These are phyloP conservation scores for Caenorhabditis zanzibari DNA, from an alignment of 2,888 invertebrate genomes.

Conservation along the genomic window DNA sequence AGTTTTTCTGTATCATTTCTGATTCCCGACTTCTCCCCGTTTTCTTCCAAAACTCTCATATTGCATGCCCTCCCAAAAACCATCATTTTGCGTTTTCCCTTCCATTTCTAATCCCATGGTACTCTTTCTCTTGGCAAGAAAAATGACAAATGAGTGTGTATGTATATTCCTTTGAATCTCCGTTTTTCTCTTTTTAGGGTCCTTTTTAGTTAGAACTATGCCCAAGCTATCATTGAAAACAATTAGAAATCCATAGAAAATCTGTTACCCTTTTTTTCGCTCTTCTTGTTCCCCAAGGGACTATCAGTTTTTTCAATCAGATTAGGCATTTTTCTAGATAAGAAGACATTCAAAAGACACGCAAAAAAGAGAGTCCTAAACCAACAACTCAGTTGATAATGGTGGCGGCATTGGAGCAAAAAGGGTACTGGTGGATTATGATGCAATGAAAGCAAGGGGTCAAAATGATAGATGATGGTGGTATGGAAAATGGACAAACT, in stretches of 20 bases:
- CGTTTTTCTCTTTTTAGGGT: slow-evolving; percentile 10
- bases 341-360: slow-evolving; percentile 17
- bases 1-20: not conserved
- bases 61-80: slow-evolving; percentile 23
- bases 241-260: slow-evolving; percentile 12
- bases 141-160: slow-evolving; percentile 59
- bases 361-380: not conserved
- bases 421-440: slow-evolving; percentile 28
- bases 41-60: not conserved
- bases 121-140: slow-evolving; percentile 31
- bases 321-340: slow-evolving; percentile 34
- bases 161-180: slow-evolving; percentile 29
- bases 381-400: slow-evolving; percentile 25
- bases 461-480: slow-evolving; percentile 36
- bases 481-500: slow-evolving; percentile 8
- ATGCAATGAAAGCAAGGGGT: slow-evolving; percentile 24
- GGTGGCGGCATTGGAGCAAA: slow-evolving; percentile 26
- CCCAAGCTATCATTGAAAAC: not conserved
- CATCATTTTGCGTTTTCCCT: slow-evolving; percentile 35
- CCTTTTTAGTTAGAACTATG: slow-evolving; percentile 7
- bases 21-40: not conserved
- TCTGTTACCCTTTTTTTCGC: slow-evolving; percentile 7
- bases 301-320: slow-evolving; percentile 21
- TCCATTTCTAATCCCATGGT: slow-evolving; percentile 53
- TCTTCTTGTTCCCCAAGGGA: not conserved